Evolutionary conservation across 35 echinoderm and acorn worm genomes (phyloP), one percentile per base, ranked within the genome.

Genomic region (Apostichopus parvimensis): DNA sequence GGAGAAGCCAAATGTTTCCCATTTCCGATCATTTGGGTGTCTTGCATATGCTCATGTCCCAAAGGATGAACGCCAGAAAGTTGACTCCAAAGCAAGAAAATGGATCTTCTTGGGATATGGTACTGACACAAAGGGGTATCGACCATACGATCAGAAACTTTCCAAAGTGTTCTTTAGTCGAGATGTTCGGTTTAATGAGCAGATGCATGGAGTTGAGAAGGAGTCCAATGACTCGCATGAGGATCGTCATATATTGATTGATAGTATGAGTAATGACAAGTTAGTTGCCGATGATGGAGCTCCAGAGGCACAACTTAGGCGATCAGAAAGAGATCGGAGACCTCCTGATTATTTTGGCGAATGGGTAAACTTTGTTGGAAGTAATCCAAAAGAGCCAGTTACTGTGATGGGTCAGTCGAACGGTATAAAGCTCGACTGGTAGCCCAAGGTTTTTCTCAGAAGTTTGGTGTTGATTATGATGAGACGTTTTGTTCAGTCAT

Each of bases 371-470:
- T 78, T 78, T 9, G 77, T 78, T 17, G 18, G 20, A 11, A 54
- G 9, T 34, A 54, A 34, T 13, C 17, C 21, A 52, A 80, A 64
- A 5, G 83, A 86, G 15, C 56, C 83, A 14, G 5, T 17, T 10
- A 86, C 54, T 11, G 18, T 18, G 10, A 54, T 21, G 59, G 11
- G 21, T 58, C 55, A 87, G 60, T 68, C 4, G n/a, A 87, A 22
- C 10, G 59, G 3, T 87, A 87, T 54, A 87, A 87, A 52, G 85
- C 85, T 68, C 57, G 85, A 23, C 12, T 87, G 9, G 85, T 87
- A 9, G 85, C 85, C n/a, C 57, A 87, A 87, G 85, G 85, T 65
- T 87, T 15, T 64, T 64, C 85, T 5, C 85, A 87, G 23, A 68
- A 18, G 22, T 52, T 52, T 87, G 57, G 59, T 22, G 18, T 87